phyloP scores from a whole-genome alignment of 2,888 invertebrate genomes.

The Exocentrus adspersus region DNA sequence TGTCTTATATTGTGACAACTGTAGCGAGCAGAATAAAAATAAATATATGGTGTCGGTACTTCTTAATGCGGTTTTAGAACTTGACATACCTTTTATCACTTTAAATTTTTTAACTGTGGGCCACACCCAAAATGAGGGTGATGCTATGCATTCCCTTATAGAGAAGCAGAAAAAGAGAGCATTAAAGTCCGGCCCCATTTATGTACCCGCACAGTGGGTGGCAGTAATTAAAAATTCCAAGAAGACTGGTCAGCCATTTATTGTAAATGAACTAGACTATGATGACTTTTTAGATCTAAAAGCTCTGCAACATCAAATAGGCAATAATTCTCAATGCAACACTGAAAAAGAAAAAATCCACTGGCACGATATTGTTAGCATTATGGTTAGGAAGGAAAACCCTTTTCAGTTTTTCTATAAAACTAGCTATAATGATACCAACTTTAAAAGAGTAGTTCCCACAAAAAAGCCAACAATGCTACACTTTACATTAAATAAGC shows the following conservation, averaged over 20 bases:
- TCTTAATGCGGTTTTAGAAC: slow-evolving; percentile 36
- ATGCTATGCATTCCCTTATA: slow-evolving; percentile 44
- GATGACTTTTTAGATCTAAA: slow-evolving; percentile 15
- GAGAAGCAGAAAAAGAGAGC: slow-evolving; percentile 37
- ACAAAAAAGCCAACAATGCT: no score
- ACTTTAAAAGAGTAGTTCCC: neutral
- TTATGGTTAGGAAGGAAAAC: neutral
- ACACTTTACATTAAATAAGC: neutral
- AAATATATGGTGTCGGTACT: slow-evolving; percentile 41
- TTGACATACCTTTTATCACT: slow-evolving; percentile 40
- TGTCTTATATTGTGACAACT: slow-evolving; percentile 47
- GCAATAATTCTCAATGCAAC: neutral
- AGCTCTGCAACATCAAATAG: neutral
- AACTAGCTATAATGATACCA: neutral
- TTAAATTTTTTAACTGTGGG: slow-evolving; percentile 45
- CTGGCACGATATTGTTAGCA: neutral
- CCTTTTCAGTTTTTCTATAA: neutral
- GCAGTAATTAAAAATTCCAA: slow-evolving; percentile 19
- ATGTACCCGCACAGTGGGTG: slow-evolving; percentile 21
- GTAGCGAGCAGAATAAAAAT: slow-evolving; percentile 47
- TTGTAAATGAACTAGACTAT: slow-evolving; percentile 11
- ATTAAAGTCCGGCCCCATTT: slow-evolving; percentile 29
- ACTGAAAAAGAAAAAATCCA: neutral
- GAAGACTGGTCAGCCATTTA: slow-evolving; percentile 12
- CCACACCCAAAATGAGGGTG: slow-evolving; percentile 48